Percentiles rank a stretch among this genome's conserved stretches.
These are phyloP conservation scores for Actinernus sp. DNA, from an alignment of 92 coral and sea anemone genomes.

Conservation along the genomic window DNA sequence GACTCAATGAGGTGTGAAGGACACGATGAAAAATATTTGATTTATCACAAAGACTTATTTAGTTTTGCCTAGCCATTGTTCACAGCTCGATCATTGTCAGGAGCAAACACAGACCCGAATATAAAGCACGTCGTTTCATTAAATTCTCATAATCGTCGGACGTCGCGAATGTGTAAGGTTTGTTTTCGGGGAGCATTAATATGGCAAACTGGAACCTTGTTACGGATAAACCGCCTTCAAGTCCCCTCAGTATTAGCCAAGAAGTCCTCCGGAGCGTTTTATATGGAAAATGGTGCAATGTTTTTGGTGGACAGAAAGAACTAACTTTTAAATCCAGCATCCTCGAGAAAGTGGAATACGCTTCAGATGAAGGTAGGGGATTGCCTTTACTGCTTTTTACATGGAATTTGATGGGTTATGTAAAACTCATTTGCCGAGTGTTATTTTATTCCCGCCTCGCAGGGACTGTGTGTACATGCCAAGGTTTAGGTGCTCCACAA, in stretches of 20 bases:
- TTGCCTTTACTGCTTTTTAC: no score
- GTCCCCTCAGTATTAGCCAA: conserved; percentile 90
- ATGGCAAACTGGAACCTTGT: conserved; percentile 22
- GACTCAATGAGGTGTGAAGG: conserved; percentile 96
- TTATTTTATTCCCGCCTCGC: neutral
- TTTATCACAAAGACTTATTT: conserved; percentile 99
- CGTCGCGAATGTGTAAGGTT: conserved; percentile 68
- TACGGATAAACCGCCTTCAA: conserved; percentile 21
- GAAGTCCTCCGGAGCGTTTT: conserved; percentile 96
- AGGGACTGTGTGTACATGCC: neutral
- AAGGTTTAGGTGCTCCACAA: neutral
- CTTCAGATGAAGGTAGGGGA: conserved; percentile 89
- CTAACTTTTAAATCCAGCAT: conserved; percentile 92
- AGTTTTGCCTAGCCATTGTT: conserved; percentile 98
- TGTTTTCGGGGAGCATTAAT: neutral
- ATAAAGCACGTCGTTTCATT: conserved; percentile 79
- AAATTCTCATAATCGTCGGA: conserved; percentile 66
- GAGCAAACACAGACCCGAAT: conserved; percentile 76
- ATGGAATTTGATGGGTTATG: no score
- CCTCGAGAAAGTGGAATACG: conserved; percentile 90
- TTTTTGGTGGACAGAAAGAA: conserved; percentile 96
- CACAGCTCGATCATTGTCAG: conserved; percentile 92
- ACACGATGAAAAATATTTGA: conserved; percentile 97
- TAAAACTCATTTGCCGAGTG: no score
- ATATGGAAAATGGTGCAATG: conserved; percentile 99